Evolutionary conservation across 2,113 vertebrate species (phyloP).

Genomic region (Grantiella picta): DNA sequence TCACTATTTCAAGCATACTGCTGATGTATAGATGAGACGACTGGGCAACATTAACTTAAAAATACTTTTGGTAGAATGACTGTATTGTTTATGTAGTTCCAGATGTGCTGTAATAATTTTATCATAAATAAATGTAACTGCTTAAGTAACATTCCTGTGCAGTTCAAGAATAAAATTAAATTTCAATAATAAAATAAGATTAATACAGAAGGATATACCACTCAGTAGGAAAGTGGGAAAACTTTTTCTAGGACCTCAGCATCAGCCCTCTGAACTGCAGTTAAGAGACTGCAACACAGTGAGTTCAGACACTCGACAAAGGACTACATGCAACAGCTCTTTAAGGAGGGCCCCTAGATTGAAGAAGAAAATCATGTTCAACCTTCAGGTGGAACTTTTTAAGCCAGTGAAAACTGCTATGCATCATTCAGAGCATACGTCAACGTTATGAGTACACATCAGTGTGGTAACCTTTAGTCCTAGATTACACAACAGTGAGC

Average conservation of each 20-base stretch:
- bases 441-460: neutral
- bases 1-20: accelerated
- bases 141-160: neutral
- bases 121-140: neutral
- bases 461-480: neutral
- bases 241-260: neutral
- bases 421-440: neutral
- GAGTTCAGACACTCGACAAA: neutral
- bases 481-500: neutral
- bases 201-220: neutral
- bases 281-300: neutral
- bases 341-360: neutral
- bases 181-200: neutral
- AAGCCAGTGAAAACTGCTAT: neutral
- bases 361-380: neutral
- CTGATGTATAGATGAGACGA: neutral
- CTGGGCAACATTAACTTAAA: neutral
- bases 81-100: neutral
- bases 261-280: neutral
- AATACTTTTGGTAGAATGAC: neutral
- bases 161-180: neutral
- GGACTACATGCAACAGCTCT: neutral
- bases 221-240: neutral
- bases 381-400: neutral
- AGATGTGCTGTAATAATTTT: neutral